phyloP scores from a whole-genome alignment of 2,888 invertebrate species.

The Drosophila atroscutellata region DNA sequence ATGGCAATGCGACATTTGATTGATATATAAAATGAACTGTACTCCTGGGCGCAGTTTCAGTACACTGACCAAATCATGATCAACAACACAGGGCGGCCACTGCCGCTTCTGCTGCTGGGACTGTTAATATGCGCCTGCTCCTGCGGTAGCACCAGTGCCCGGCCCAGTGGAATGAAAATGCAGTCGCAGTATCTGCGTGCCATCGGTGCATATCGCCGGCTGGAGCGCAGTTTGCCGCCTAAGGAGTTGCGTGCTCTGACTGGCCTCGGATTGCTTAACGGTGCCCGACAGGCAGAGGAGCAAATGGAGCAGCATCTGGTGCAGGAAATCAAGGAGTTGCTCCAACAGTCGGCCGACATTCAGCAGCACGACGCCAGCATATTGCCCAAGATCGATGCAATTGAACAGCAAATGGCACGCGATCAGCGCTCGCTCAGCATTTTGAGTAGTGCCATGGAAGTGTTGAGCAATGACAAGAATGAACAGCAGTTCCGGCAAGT shows the following conservation, averaged over 20 bases:
- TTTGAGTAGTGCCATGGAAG: conserved; percentile 79
- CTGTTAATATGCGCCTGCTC: conserved; percentile 44
- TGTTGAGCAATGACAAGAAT: conserved; percentile 71
- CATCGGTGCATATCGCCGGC: conserved; percentile 76
- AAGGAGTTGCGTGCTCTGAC: conserved; percentile 80
- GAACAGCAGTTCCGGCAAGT: conserved; percentile 68
- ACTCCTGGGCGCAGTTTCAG: conserved; percentile 48
- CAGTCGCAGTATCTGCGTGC: conserved; percentile 80
- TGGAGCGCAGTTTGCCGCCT: conserved; percentile 75
- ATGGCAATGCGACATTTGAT: conserved; percentile 5
- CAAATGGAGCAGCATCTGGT: conserved; percentile 81
- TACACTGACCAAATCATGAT: conserved; percentile 32
- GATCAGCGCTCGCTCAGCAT: conserved; percentile 81
- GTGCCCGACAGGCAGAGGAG: conserved; percentile 80
- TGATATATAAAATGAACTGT: conserved; percentile 44
- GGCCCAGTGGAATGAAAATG: conserved; percentile 49
- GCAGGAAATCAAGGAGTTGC: conserved; percentile 72
- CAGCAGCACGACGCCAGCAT: conserved; percentile 55
- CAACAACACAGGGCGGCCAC: conserved; percentile 27
- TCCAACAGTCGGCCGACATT: conserved; percentile 71
- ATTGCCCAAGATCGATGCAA: conserved; percentile 74
- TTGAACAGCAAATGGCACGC: conserved; percentile 80
- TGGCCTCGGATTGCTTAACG: conserved; percentile 82
- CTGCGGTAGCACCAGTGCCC: conserved; percentile 24
- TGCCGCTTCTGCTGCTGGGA: conserved; percentile 28